phyloP scores from a whole-genome alignment of 2,888 invertebrate genomes.

The Eumacrocentrus americanus region DNA sequence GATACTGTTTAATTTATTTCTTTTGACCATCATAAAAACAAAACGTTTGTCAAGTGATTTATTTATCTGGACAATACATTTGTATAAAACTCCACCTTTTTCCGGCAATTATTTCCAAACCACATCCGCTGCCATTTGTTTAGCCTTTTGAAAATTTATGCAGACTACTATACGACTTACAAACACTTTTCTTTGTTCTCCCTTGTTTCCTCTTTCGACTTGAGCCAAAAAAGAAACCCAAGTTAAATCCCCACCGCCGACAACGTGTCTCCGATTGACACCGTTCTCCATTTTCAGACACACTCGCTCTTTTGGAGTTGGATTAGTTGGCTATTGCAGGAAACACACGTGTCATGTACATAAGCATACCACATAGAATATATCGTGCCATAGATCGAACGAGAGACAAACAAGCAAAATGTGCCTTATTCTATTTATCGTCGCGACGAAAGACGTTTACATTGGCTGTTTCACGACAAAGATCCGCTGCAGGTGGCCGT shows the following conservation, averaged over 20 bases:
- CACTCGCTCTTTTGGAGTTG: constrained; percentile 17
- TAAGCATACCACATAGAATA: too few relatives aligned
- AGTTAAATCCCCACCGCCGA: neutral
- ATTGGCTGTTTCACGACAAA: constrained; percentile 21
- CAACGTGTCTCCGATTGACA: constrained; percentile 21
- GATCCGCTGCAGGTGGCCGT: constrained; percentile 24
- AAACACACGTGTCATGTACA: neutral
- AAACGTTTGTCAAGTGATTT: neutral
- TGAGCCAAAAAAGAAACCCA: neutral
- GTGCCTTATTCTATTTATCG: neutral
- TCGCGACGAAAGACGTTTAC: constrained; percentile 18
- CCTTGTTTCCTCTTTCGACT: neutral
- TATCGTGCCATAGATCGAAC: too few relatives aligned
- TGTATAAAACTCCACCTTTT: neutral
- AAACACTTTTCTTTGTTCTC: constrained; percentile 15
- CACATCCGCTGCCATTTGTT: neutral
- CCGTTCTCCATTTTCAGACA: constrained; percentile 12
- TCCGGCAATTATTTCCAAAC: constrained; percentile 15
- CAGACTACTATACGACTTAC: too few relatives aligned
- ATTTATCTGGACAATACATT: constrained; percentile 6
- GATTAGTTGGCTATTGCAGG: constrained; percentile 2
- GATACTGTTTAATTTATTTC: neutral
- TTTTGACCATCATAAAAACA: neutral
- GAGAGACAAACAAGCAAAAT: too few relatives aligned
- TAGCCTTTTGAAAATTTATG: neutral